Percentiles rank a stretch among this genome's conserved stretches.
phyloP scores from a whole-genome alignment of 2,888 invertebrate species.

The Chloromyia formosa region DNA sequence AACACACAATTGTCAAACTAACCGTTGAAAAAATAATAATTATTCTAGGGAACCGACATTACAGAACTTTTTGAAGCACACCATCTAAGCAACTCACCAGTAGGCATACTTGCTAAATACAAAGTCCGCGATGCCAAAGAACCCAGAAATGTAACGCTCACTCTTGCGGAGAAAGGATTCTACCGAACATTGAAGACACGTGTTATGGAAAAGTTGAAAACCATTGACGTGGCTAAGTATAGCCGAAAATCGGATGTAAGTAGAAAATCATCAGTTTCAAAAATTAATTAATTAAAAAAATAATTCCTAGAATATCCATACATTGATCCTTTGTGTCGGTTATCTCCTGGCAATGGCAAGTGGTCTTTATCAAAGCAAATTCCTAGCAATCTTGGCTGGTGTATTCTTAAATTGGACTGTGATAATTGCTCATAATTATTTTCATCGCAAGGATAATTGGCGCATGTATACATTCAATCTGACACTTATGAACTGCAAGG shows the following conservation, averaged over 20 bases:
- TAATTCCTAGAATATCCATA: slow-evolving; percentile 59
- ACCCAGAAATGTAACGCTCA: slow-evolving; percentile 76
- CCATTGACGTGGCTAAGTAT: slow-evolving; percentile 60
- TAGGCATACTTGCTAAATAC: slow-evolving; percentile 71
- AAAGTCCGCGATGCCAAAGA: slow-evolving; percentile 71
- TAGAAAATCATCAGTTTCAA: slow-evolving; percentile 36
- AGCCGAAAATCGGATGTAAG: slow-evolving; percentile 58
- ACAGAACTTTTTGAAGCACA: slow-evolving; percentile 82
- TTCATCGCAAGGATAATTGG: slow-evolving; percentile 79
- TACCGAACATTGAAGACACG: slow-evolving; percentile 74
- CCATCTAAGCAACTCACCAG: slow-evolving; percentile 70
- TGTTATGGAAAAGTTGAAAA: slow-evolving; percentile 68
- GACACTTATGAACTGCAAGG: slow-evolving; percentile 69
- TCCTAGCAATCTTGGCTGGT: slow-evolving; percentile 65
- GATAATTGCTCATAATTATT: slow-evolving; percentile 78
- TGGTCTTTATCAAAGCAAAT: slow-evolving; percentile 58
- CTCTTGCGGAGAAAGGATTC: slow-evolving; percentile 78
- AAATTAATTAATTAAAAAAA: not conserved
- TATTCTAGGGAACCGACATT: slow-evolving; percentile 75
- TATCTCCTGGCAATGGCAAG: slow-evolving; percentile 60
- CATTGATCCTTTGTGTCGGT: slow-evolving; percentile 60
- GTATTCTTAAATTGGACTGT: slow-evolving; percentile 69
- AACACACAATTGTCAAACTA: too few species aligned
- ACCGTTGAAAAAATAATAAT: not conserved
- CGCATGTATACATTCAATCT: slow-evolving; percentile 82